Percentiles rank a stretch among this genome's conserved stretches.
Evolutionary conservation across 1,140 invertebrate genomes (phyloP).

Genomic region (Nixonia krombeini): DNA sequence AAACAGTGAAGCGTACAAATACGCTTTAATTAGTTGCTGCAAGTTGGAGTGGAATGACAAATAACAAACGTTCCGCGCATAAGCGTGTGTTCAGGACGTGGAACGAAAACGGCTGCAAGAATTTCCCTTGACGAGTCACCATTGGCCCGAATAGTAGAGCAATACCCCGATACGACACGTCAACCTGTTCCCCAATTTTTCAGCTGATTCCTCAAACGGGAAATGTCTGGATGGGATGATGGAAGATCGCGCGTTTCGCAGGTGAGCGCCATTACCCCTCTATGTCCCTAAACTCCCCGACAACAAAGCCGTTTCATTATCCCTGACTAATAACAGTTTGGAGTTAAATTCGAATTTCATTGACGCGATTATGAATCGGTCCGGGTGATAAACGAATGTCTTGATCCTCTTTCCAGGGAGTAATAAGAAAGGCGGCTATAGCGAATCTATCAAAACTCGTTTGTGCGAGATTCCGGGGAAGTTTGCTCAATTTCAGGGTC

Average conservation of each 20-base stretch:
- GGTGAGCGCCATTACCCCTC: no score
- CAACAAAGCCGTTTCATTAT: no score
- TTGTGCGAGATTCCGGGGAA: conserved; percentile 46
- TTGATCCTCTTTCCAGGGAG: conserved; percentile 25
- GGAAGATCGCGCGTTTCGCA: no score
- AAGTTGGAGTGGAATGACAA: conserved; percentile 27
- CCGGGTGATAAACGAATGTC: conserved; percentile 26
- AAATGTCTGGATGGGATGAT: no score
- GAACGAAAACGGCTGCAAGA: conserved; percentile 42
- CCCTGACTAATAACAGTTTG: no score
- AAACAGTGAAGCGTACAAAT: conserved; percentile 35
- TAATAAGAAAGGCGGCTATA: conserved; percentile 38
- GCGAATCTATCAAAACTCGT: conserved; percentile 44
- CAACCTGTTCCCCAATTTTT: no score
- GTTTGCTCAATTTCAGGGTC: conserved; percentile 49
- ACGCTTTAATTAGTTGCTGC: conserved; percentile 28
- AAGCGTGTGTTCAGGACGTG: conserved; percentile 42
- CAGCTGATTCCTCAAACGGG: no score
- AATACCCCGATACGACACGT: no score
- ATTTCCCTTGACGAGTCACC: conserved; percentile 42
- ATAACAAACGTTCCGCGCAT: conserved; percentile 44
- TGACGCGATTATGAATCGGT: no score
- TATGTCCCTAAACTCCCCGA: no score
- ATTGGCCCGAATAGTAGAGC: conserved; percentile 26
- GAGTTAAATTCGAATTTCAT: no score